Percentiles rank a stretch among this genome's conserved stretches.
phyloP scores from a whole-genome alignment of 1,140 invertebrate species.

The Listronotus bonariensis region DNA sequence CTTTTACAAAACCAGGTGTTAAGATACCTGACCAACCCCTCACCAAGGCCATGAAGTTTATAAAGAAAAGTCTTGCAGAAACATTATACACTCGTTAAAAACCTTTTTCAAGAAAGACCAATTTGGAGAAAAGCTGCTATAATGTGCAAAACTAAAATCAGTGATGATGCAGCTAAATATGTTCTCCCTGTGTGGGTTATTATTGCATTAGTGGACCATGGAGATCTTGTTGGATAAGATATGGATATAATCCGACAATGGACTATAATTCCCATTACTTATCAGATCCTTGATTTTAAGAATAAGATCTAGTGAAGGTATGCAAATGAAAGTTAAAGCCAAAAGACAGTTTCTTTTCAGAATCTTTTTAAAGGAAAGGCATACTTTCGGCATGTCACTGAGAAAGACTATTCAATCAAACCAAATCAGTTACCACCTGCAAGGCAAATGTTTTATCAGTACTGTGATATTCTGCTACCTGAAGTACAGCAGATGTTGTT shows the following conservation, averaged over 20 bases:
- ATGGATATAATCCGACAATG: slow-evolving; percentile 85
- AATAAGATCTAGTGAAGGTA: slow-evolving; percentile 67
- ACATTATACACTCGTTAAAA: slow-evolving; percentile 25
- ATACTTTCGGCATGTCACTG: slow-evolving; percentile 25
- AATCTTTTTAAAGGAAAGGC: slow-evolving; percentile 33
- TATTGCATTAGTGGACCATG: slow-evolving; percentile 88
- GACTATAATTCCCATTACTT: slow-evolving; percentile 76
- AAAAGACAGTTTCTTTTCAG: slow-evolving; percentile 63
- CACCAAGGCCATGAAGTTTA: slow-evolving; percentile 26
- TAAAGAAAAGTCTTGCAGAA: slow-evolving; percentile 32
- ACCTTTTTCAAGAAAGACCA: slow-evolving; percentile 76
- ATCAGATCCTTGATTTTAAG: slow-evolving; percentile 89
- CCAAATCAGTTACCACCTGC: slow-evolving; percentile 72
- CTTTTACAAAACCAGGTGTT: slow-evolving; percentile 35
- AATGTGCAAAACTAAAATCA: slow-evolving; percentile 66
- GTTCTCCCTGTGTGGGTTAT: slow-evolving; percentile 79
- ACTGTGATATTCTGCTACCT: slow-evolving; percentile 78
- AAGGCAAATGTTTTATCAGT: slow-evolving; percentile 81
- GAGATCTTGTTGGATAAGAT: slow-evolving; percentile 81
- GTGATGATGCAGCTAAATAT: slow-evolving; percentile 70
- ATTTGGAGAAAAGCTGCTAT: slow-evolving; percentile 84
- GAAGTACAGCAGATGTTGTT: slow-evolving; percentile 82
- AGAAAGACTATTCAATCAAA: slow-evolving; percentile 64
- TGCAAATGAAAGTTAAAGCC: slow-evolving; percentile 61
- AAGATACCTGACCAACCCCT: slow-evolving; percentile 40